Evolutionary conservation across 2,888 invertebrate genomes (phyloP), one percentile per base, ranked within the genome.

Genomic region (Drosophila meridionalis): DNA sequence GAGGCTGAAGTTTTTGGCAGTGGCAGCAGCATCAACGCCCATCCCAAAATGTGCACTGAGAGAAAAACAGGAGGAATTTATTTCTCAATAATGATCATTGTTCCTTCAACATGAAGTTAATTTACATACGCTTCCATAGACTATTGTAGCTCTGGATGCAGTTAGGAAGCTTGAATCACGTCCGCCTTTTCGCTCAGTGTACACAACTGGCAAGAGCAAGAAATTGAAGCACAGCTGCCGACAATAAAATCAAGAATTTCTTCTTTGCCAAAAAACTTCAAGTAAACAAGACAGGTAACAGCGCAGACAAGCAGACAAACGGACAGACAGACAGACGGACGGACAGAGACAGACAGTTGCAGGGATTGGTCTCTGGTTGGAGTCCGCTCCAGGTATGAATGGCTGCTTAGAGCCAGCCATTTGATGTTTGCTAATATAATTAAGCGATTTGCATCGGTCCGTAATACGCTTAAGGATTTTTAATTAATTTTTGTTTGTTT

Each of bases 391-490:
- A 20, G 20, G 14, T 38, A 3, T 36, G 36, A 26, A 53, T 11
- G 32, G 32, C 42, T 36, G 59, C 47, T 26, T 45, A 43, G 20
- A 40, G 56, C 42, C 14, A 42, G 30, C 30, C 59, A 77, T 48
- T 76, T 77, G 69, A 69, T 80, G 77, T 73, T 82, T 80, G 76
- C 69, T 74, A 72, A 80, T 80, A 78, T 73, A 84, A 87, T 87
- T 73, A 84, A 87, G 77, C 82, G 76, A 82, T 84, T 83, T 75
- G 32, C 26, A 65, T 36, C 28, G 34, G 58, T 43, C 12, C 63
- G 63, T 62, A 59, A 58, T 34, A 28, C 50, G 45, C 67, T 82
- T 60, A 55, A 66, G 66, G 47, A 76, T 76, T 82, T 82, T 82
- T 87, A 78, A 87, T 88, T 85, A 83, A 80, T 78, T 85, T 70